Evolutionary conservation across 53 echinoderm and acorn worm genomes (phyloP).

Genomic region (Antedon mediterranea): DNA sequence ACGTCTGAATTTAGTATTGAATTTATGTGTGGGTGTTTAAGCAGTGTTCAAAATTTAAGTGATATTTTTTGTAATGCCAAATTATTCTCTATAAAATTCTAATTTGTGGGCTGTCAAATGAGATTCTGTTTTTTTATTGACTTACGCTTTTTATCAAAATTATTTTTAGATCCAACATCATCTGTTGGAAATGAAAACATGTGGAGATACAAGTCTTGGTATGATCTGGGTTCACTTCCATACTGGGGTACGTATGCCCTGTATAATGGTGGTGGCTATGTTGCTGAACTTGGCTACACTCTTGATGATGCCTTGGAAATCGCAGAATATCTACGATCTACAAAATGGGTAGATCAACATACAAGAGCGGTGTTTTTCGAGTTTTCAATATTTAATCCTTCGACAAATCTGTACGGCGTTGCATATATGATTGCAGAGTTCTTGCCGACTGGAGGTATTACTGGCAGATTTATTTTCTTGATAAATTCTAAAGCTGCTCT

Average conservation of each 20-base stretch:
- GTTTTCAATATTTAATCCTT: constrained; percentile 77
- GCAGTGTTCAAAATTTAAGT: too few relatives aligned
- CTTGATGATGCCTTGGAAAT: constrained; percentile 26
- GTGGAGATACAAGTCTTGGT: constrained; percentile 56
- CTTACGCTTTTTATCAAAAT: background rate
- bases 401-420: constrained; percentile 54
- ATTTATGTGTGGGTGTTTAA: too few relatives aligned
- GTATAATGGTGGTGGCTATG: constrained; percentile 80
- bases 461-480: too few relatives aligned
- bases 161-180: constrained; percentile 21
- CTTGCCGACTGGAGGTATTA: constrained; percentile 67
- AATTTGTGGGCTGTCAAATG: too few relatives aligned
- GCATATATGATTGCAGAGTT: constrained; percentile 79
- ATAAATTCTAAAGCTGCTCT: too few relatives aligned
- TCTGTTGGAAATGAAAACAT: constrained; percentile 8
- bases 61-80: too few relatives aligned
- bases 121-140: too few relatives aligned
- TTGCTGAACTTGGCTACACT: constrained; percentile 38
- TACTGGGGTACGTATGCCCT: constrained; percentile 51
- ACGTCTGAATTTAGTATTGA: too few relatives aligned
- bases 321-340: constrained; percentile 42
- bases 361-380: constrained; percentile 80
- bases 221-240: constrained; percentile 50
- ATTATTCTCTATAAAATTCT: too few relatives aligned
- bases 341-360: constrained; percentile 69